Evolutionary conservation across 2,797 vertebrate species (phyloP), one percentile per base, ranked within the genome.

Genomic region (Crenuchus spilurus): DNA sequence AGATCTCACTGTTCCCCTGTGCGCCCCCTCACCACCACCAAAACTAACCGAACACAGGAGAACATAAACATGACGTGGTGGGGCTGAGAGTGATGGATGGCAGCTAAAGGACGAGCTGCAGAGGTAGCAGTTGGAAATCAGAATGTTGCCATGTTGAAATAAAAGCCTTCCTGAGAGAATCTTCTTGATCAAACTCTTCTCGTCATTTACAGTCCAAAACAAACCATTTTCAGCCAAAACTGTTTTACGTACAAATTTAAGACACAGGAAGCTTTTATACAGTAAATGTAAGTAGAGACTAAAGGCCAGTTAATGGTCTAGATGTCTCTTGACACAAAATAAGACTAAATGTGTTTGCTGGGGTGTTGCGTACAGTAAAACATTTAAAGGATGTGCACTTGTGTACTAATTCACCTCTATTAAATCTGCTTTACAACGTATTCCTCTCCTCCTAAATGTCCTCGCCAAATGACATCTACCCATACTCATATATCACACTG

Each of bases 1-100:
- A 22, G 28, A 18, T 51, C 55, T 41, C 42, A n/a, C 24, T 65
- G 57, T 63, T 66, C 49, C 10, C 49, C 51, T 72, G 65, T 64
- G 57, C 24, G 28, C 46, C 11, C n/a, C 31, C 63, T 54, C 33
- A 24, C 42, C 54, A 20, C 42, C 28, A 55, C 16, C 30, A 44
- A 16, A 48, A 18, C 26, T 63, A 63, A 68, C 11, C n/a, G 28
- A 24, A 48, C 22, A 26, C 57, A 26, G 44, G 16, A 33, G 24
- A 67, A 48, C 13, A 26, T 28, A 41, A 58, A 68, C 42, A 67
- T 46, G 10, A 55, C 20, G 30, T 18, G 28, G 58, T 16, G 58
- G 20, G 16, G 3, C 24, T 57, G 1, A 6, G 22, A 41, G 42
- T 46, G 42, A 46, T 39, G 48, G 4, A 16, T 4, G 60, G 42